These are phyloP conservation scores for Hippocampus kuda DNA, from an alignment of 2,797 vertebrate species.

Conservation along the genomic window DNA sequence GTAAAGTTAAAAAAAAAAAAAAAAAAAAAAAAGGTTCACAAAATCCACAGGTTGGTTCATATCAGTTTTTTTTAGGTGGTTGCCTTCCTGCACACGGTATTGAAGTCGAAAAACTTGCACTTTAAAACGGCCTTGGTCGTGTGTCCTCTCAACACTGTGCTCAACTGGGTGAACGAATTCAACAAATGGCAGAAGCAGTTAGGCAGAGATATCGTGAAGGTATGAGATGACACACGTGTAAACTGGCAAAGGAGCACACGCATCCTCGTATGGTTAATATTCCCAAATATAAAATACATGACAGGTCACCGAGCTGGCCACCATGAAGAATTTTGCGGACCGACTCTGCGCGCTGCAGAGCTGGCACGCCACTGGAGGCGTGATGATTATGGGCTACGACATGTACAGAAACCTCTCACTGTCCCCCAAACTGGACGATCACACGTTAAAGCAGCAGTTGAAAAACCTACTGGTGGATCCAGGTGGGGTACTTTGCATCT, in stretches of 20 bases:
- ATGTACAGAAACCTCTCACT: constrained; percentile 83
- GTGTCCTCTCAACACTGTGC: constrained; percentile 90
- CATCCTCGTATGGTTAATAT: background rate
- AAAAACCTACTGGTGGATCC: constrained; percentile 79
- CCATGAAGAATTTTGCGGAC: constrained; percentile 67
- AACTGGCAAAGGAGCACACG: background rate
- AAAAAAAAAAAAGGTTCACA: too few species aligned
- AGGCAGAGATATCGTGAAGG: constrained; percentile 75
- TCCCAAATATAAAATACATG: background rate
- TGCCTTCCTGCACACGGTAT: constrained; percentile 86
- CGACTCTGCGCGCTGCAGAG: constrained; percentile 73
- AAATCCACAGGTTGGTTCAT: too few species aligned
- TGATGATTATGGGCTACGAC: constrained; percentile 93
- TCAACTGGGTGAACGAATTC: constrained; percentile 96
- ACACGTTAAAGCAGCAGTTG: constrained; percentile 69
- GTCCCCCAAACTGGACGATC: constrained; percentile 65
- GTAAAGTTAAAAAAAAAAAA: too few species aligned
- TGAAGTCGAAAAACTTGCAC: constrained; percentile 74
- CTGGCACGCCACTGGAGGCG: constrained; percentile 83
- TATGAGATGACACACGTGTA: constrained; percentile 38
- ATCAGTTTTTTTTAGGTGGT: constrained; percentile 70
- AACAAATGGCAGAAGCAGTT: constrained; percentile 85
- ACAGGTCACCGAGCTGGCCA: constrained; percentile 83
- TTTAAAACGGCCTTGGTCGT: constrained; percentile 86
- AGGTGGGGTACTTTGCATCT: constrained; percentile 57